Base-by-base conservation (phyloP, 2,888 invertebrate genomes). In the Drosophila colorata region DNA sequence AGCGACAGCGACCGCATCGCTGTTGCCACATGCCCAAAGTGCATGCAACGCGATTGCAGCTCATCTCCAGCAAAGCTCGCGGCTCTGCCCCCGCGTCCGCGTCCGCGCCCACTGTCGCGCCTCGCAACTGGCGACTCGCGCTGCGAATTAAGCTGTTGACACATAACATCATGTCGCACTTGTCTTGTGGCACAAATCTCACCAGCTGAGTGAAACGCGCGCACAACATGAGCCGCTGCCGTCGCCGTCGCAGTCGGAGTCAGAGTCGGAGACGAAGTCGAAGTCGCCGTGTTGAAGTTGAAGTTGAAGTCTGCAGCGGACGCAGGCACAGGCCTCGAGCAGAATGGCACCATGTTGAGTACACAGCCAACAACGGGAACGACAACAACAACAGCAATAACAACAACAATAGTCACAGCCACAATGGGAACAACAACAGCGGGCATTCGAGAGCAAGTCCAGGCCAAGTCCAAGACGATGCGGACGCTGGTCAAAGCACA, bases 101-200 rank as follows among this genome's bases (percentile, higher is more conserved):
- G n/a, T n/a, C n/a, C n/a, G n/a, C n/a, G n/a, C n/a, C n/a, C n/a
- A n/a, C n/a, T n/a, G n/a, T 46, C n/a, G 20, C 53, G 6, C 25
- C 40, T 61, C 41, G 74, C 78, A 40, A 33, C 58, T 59, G 41
- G 63, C 68, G 81, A 69, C 85, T 81, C 79, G 84, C 87, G 67
- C 83, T 83, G 83, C 86, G 91, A 91, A 91, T 91, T 91, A 91
- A 91, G 91, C 91, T 91, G 91, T 91, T 91, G 91, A 91, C 91
- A 91, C 90, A 91, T 90, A 91, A 91, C 91, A 91, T 91, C 90
- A 90, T 91, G 91, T 91, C 90, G 88, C 90, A 90, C 90, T 90
- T 90, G 90, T 90, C 88, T 87, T 44, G 65, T 85, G 85, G 85
- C 85, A 85, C 88, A 85, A 85, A 88, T 85, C 85, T 85, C 84